These are phyloP conservation scores for Enteromius unitaeniatus DNA, from an alignment of 2,797 vertebrate species.

Conservation along the genomic window DNA sequence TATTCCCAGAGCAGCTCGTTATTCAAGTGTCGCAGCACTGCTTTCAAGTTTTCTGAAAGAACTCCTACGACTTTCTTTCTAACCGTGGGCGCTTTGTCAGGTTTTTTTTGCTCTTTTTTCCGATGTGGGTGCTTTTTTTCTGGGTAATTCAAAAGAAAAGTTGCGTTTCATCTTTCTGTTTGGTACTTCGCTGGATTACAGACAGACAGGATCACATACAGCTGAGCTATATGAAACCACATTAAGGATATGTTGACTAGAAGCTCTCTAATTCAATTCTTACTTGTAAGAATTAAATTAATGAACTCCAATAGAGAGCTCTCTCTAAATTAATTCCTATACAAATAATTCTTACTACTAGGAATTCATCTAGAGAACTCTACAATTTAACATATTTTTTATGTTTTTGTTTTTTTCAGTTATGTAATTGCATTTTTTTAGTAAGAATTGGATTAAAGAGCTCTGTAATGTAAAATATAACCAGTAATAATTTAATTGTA, in stretches of 20 bases:
- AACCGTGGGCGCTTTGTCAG: neutral
- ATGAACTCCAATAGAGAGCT: neutral
- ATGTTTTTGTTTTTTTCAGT: too few relatives aligned
- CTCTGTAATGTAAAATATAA: neutral
- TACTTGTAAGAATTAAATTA: neutral
- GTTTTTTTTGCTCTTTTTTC: neutral
- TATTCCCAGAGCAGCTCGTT: neutral
- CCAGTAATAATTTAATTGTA: too few relatives aligned
- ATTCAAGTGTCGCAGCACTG: neutral
- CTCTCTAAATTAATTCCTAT: too few relatives aligned
- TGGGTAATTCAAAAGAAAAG: neutral
- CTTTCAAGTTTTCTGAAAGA: slow-evolving; percentile 10
- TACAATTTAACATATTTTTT: too few relatives aligned
- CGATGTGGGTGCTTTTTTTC: neutral
- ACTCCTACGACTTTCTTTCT: neutral
- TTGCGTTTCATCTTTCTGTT: neutral
- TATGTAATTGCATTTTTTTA: neutral
- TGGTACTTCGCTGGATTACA: neutral
- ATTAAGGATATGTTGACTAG: neutral
- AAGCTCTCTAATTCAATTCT: neutral
- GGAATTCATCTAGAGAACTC: neutral
- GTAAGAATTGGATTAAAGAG: too few relatives aligned
- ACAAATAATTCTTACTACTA: neutral
- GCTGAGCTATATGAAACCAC: neutral
- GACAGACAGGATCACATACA: neutral